Percentiles rank a stretch among this genome's conserved stretches.
phyloP scores from a whole-genome alignment of 2,888 invertebrate species.

The Drosophila melanosoma region DNA sequence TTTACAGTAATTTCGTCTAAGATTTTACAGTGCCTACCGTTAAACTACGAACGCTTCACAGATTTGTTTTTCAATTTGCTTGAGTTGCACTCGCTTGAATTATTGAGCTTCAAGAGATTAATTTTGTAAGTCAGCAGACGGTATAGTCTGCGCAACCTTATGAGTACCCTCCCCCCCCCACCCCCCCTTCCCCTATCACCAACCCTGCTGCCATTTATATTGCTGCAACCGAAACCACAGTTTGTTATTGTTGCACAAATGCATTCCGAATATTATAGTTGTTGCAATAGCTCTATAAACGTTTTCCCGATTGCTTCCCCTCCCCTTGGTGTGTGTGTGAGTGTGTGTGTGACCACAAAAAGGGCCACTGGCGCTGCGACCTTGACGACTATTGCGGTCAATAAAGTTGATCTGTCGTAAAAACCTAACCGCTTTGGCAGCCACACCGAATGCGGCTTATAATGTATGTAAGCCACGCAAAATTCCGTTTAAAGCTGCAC shows the following conservation, averaged over 20 bases:
- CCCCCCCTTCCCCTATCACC: background rate
- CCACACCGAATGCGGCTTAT: conserved; percentile 38
- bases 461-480: conserved; percentile 64
- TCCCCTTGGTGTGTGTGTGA: background rate
- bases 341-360: background rate
- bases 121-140: background rate
- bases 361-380: conserved; percentile 52
- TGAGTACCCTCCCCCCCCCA: no score
- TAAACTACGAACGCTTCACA: background rate
- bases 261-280: conserved; percentile 25
- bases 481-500: conserved; percentile 55
- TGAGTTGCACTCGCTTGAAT: background rate
- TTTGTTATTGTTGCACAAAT: conserved; percentile 31
- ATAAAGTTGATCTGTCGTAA: conserved; percentile 53
- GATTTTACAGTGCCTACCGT: background rate
- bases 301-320: background rate
- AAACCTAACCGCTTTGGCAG: conserved; percentile 30
- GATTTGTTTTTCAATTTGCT: background rate
- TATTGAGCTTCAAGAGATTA: background rate
- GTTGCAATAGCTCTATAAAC: conserved; percentile 33
- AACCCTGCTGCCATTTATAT: background rate
- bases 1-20: background rate
- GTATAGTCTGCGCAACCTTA: background rate
- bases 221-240: conserved; percentile 16
- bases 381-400: conserved; percentile 67